Conservation (phyloP, 2,888 invertebrate genomes). For the Euzetes globulus region DNA sequence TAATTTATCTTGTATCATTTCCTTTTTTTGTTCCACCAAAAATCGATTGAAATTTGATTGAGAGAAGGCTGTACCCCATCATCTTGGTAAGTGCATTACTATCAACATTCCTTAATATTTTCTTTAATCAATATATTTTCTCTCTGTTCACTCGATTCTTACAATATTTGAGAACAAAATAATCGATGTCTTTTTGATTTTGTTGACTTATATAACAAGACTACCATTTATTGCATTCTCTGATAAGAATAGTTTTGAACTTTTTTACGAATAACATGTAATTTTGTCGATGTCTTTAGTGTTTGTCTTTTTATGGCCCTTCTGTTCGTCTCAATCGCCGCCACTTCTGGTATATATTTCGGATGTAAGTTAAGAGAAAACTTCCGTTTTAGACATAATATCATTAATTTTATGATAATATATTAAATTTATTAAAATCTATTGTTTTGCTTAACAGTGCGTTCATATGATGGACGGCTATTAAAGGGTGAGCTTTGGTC, state of each 20-base stretch:
- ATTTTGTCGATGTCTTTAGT: slow-evolving; percentile 45
- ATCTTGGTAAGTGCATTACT: slow-evolving; percentile 52
- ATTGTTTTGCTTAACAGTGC: slow-evolving; percentile 18
- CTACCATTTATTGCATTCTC: background rate
- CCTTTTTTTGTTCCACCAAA: background rate
- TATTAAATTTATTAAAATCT: background rate
- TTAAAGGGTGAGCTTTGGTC: slow-evolving; percentile 25
- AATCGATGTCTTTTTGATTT: background rate
- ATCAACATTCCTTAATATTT: background rate
- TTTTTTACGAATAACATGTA: background rate
- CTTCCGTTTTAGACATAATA: slow-evolving; percentile 9
- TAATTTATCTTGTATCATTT: background rate
- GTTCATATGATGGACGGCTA: slow-evolving; percentile 26
- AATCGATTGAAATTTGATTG: background rate
- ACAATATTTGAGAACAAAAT: background rate
- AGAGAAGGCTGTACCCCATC: slow-evolving; percentile 65
- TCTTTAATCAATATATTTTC: background rate
- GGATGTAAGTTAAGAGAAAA: slow-evolving; percentile 56
- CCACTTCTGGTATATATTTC: slow-evolving; percentile 59
- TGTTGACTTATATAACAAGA: background rate
- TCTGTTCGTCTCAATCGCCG: slow-evolving; percentile 66
- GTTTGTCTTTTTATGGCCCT: slow-evolving; percentile 78
- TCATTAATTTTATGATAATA: background rate
- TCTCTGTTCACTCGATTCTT: background rate
- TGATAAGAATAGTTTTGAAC: background rate